Base-by-base conservation (phyloP, 2,888 invertebrate species). In the Arrhopalites spinosus region DNA sequence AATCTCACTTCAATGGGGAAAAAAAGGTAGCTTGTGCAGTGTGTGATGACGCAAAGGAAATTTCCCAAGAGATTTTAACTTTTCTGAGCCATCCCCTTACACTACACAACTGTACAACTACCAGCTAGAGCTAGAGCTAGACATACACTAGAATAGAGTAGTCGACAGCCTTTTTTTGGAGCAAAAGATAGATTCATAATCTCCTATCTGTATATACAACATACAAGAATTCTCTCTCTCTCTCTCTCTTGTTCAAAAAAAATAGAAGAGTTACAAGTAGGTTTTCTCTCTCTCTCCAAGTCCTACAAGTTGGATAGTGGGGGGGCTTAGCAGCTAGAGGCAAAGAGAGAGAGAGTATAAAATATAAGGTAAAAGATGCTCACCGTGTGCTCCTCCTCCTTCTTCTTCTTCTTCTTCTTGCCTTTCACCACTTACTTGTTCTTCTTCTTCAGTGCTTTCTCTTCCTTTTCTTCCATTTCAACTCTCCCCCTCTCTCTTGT, bases 41-140 rank as follows among this genome's bases (percentile, higher is more conserved):
- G 73, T 73, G 69, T 73, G 77, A 74, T 77, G 77, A 75, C 75
- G 77, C 77, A 75, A 73, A 74, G 77, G 73, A 77, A 77, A 77
- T 77, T 77, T 77, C 77, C 77, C 77, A 72, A 75, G 77, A 77
- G 77, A 77, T 75, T 77, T 61, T 67, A 77, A 77, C 77, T 77
- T 77, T 77, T 63, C 66, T 72, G 68, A 71, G 70, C 74, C 45
- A n/a, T 53, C 30, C n/a, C 17, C n/a, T n/a, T n/a, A n/a, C n/a
- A n/a, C n/a, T n/a, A n/a, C n/a, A n/a, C n/a, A n/a, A 20, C 70
- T 30, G 47, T 56, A 59, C 59, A 23, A 20, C 59, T 8, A 25
- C 20, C 53, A 2, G 2, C 53, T n/a, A n/a, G n/a, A 45, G 15
- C 15, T 15, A 1, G 13, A 47, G 15, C 1, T 47, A 17, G 7